These are phyloP conservation scores for Meandrusa payeni DNA, from an alignment of 2,888 invertebrate genomes.

Conservation along the genomic window DNA sequence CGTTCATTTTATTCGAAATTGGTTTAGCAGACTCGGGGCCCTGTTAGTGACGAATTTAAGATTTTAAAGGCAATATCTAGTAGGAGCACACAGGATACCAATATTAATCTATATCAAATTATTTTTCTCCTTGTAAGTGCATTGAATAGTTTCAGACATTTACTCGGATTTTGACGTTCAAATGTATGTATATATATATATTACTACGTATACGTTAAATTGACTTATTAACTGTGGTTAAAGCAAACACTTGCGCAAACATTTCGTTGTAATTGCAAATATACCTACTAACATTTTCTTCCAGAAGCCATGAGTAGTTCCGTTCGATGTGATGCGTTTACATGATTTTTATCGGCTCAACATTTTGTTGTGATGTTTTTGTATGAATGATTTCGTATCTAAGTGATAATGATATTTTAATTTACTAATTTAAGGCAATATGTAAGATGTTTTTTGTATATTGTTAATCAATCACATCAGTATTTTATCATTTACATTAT, in stretches of 20 bases:
- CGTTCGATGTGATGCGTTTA: slow-evolving; percentile 16
- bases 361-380: slow-evolving; percentile 49
- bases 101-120: too few relatives aligned
- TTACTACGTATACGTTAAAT: too few relatives aligned
- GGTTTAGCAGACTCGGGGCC: too few relatives aligned
- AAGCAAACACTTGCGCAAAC: slow-evolving; percentile 4
- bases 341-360: slow-evolving; percentile 49
- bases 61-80: too few relatives aligned
- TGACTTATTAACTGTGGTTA: too few relatives aligned
- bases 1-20: too few relatives aligned
- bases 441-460: slow-evolving; percentile 6
- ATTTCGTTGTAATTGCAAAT: neutral
- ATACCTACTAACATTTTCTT: neutral
- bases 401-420: neutral
- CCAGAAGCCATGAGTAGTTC: neutral
- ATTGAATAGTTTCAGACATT: too few relatives aligned
- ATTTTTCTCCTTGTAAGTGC: too few relatives aligned
- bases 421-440: slow-evolving; percentile 1
- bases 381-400: slow-evolving; percentile 32
- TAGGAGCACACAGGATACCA: too few relatives aligned
- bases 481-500: slow-evolving; percentile 19
- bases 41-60: too few relatives aligned
- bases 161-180: too few relatives aligned
- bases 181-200: too few relatives aligned
- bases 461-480: slow-evolving; percentile 29